Base-by-base conservation (phyloP, 1,140 invertebrate species). In the Hyles vespertilio region DNA sequence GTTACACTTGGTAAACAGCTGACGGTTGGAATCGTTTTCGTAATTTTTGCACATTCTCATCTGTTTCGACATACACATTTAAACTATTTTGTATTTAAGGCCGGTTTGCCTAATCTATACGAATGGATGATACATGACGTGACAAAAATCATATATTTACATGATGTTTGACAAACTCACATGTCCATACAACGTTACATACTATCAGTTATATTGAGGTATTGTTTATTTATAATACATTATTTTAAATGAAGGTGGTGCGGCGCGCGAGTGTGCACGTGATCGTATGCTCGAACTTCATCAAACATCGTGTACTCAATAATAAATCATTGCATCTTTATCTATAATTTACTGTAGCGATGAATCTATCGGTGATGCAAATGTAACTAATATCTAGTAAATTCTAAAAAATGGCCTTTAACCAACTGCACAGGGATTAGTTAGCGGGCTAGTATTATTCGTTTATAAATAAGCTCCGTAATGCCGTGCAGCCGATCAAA, bases 51-150 rank as follows among this genome's bases (percentile, higher is more conserved):
- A 51, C 50, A 51, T n/a, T 34, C 32, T 9, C 50, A 3, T 6
- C 3, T 51, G 50, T 32, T 65, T 64, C 56, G 66, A 76, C 61
- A 74, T 65, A 65, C 63, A 66, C 62, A 61, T 71, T 72, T 75
- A 78, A 59, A 72, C 76, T 81, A 86, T 12, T 59, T 67, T 65
- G 67, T 69, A 73, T 68, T 77, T 84, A 86, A 82, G 85, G 82
- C 79, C 82, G 77, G 82, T 75, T 81, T 78, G 76, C 77, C 77
- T 88, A 88, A 67, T 63, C 83, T 88, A 88, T 79, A 73, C 70
- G 67, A 67, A 77, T 79, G 69, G 70, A 79, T 77, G 70, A 74
- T 53, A 45, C 62, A 68, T 69, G 64, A 63, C 51, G 62, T 72
- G 65, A 72, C 10, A 59, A 59, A 56, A 51, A 61, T 51, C 22